phyloP scores from a whole-genome alignment of 2,888 invertebrate genomes.

The Eretmocerus hayati region DNA sequence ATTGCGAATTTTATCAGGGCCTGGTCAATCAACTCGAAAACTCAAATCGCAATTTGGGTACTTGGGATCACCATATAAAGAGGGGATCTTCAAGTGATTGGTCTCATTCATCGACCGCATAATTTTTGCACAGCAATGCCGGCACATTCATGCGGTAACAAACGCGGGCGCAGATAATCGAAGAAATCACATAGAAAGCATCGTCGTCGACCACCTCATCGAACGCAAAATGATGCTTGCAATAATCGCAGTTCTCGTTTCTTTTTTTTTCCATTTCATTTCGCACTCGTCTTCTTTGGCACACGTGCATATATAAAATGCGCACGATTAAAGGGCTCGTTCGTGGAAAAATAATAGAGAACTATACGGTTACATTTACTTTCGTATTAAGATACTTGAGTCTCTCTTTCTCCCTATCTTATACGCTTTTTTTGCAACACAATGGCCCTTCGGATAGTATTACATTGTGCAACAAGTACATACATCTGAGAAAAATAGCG shows the following conservation, averaged over 20 bases:
- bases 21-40: too few relatives aligned
- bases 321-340: constrained; percentile 31
- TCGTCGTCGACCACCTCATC: background rate
- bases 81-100: too few relatives aligned
- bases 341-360: constrained; percentile 37
- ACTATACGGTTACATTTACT: constrained; percentile 34
- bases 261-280: background rate
- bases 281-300: constrained; percentile 8
- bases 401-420: constrained; percentile 31
- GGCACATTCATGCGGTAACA: too few relatives aligned
- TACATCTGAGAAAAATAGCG: constrained; percentile 39
- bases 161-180: background rate
- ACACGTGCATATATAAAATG: background rate
- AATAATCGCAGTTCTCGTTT: constrained; percentile 6
- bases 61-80: too few relatives aligned
- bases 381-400: constrained; percentile 33
- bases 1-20: too few relatives aligned
- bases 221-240: background rate
- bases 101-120: too few relatives aligned
- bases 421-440: constrained; percentile 24
- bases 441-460: constrained; percentile 36
- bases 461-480: constrained; percentile 46
- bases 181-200: background rate
- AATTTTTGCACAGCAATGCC: too few relatives aligned
- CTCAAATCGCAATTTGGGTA: too few relatives aligned